phyloP scores from a whole-genome alignment of 92 coral and sea anemone species.

The Porites rus region DNA sequence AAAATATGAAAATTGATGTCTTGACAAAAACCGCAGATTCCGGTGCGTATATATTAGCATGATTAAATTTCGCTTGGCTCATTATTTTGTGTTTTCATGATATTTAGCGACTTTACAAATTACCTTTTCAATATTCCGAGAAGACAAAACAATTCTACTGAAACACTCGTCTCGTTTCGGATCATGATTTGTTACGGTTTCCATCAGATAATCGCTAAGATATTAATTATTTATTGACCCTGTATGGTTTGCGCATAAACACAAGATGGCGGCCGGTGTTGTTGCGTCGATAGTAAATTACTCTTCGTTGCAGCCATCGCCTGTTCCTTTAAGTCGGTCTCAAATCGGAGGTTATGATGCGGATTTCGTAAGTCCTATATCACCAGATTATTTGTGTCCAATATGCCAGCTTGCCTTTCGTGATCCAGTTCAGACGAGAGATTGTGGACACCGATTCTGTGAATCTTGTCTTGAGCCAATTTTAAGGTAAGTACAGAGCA shows the following conservation, averaged over 20 bases:
- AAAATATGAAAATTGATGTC: neutral
- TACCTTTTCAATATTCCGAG: neutral
- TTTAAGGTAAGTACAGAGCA: conserved; percentile 71
- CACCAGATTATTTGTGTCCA: conserved; percentile 93
- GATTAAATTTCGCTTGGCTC: neutral
- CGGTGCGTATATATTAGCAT: neutral
- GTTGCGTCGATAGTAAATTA: conserved; percentile 57
- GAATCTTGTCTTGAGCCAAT: conserved; percentile 99
- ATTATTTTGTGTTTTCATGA: neutral
- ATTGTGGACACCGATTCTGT: conserved; percentile 99
- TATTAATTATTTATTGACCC: conserved; percentile 79
- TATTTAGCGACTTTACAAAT: neutral
- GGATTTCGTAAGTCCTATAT: conserved; percentile 86
- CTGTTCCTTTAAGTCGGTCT: conserved; percentile 64
- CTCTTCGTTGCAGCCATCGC: conserved; percentile 57
- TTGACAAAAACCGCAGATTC: neutral
- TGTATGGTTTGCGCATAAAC: conserved; percentile 69
- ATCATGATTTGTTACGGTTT: conserved; percentile 18
- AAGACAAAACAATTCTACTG: conserved; percentile 3
- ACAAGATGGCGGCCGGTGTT: conserved; percentile 82
- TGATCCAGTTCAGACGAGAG: conserved; percentile 99
- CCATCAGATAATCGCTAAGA: conserved; percentile 25
- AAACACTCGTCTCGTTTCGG: neutral
- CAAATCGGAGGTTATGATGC: conserved; percentile 97
- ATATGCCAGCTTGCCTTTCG: conserved; percentile 99